phyloP scores from a whole-genome alignment of 2,113 vertebrate species.

The Halichoeres trimaculatus region DNA sequence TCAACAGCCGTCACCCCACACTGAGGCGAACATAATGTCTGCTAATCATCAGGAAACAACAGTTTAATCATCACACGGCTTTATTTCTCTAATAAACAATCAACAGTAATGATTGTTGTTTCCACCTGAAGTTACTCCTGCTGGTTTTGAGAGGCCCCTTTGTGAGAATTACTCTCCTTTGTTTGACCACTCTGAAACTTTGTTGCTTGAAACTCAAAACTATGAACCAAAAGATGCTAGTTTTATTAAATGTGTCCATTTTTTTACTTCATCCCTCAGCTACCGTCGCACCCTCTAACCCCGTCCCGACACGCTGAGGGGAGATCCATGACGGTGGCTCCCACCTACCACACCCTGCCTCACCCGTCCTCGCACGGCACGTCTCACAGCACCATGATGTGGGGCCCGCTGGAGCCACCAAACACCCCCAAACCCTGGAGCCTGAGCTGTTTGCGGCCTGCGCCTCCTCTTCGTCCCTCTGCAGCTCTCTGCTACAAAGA shows the following conservation, averaged over 20 bases:
- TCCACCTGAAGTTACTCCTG: neutral
- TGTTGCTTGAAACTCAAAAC: neutral
- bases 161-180: neutral
- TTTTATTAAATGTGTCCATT: neutral
- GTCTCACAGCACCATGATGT: constrained; percentile 94
- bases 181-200: too few species aligned
- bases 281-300: constrained; percentile 94
- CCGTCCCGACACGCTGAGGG: constrained; percentile 95
- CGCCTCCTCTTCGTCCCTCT: constrained; percentile 93
- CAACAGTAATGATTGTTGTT: constrained; percentile 2
- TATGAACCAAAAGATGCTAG: neutral
- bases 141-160: neutral
- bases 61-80: neutral
- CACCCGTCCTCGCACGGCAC: constrained; percentile 95
- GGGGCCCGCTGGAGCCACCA: constrained; percentile 96
- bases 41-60: constrained; percentile 21
- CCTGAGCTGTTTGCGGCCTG: constrained; percentile 95
- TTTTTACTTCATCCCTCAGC: constrained; percentile 78
- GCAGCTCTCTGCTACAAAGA: constrained; percentile 99
- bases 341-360: constrained; percentile 96
- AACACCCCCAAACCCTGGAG: constrained; percentile 99
- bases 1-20: neutral
- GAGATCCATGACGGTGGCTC: constrained; percentile 90
- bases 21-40: neutral
- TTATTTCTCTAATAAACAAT: constrained; percentile 10